Evolutionary conservation across 2,888 invertebrate genomes (phyloP).

Genomic region (Agrochola macilenta): DNA sequence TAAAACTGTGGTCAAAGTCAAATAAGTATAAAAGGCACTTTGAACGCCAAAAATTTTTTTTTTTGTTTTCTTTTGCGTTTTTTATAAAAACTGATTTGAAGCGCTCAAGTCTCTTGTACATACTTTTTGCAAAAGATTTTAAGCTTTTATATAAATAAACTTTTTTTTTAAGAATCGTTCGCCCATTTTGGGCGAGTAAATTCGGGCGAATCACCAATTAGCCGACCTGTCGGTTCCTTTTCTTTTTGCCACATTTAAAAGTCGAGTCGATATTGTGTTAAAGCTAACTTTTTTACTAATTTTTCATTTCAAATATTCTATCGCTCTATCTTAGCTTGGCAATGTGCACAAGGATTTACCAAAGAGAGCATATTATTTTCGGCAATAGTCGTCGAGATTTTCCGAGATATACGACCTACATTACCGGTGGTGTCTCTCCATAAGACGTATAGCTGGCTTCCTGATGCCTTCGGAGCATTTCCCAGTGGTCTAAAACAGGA

Average conservation of each 20-base stretch:
- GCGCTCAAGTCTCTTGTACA: too few species aligned
- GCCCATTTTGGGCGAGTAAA: too few species aligned
- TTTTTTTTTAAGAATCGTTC: too few species aligned
- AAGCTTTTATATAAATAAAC: too few species aligned
- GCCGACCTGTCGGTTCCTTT: background rate
- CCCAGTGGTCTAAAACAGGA: constrained; percentile 43
- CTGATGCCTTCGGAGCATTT: constrained; percentile 64
- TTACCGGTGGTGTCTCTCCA: constrained; percentile 75
- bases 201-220: too few species aligned
- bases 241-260: background rate
- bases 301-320: background rate
- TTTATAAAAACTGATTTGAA: background rate
- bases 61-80: too few species aligned
- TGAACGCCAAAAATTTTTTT: too few species aligned
- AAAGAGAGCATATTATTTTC: constrained; percentile 65
- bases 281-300: too few species aligned
- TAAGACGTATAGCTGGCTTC: constrained; percentile 74
- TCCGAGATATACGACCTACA: constrained; percentile 76
- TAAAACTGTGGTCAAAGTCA: background rate
- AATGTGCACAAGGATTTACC: constrained; percentile 30
- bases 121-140: too few species aligned
- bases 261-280: background rate
- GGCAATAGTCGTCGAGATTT: constrained; percentile 66
- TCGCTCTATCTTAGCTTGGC: background rate
- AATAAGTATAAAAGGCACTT: too few species aligned